Conservation (phyloP, 2,113 vertebrate species). For the Castor canadensis region DNA sequence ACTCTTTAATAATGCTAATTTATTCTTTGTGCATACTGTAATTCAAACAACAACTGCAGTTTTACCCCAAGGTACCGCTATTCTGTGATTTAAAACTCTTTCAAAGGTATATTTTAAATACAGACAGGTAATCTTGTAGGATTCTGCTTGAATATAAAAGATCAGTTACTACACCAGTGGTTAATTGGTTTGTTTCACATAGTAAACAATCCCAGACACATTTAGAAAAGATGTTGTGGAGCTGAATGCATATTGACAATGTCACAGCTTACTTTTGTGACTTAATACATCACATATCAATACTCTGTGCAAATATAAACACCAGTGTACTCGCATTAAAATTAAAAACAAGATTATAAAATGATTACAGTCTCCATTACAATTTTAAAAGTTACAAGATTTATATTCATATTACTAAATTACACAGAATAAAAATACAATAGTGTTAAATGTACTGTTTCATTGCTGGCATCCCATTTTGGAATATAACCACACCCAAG, state of each 20-base stretch:
- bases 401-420: conserved; percentile 87
- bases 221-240: conserved; percentile 75
- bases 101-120: conserved; percentile 82
- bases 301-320: conserved; percentile 94
- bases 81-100: conserved; percentile 79
- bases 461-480: conserved; percentile 83
- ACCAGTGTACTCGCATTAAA: conserved; percentile 95
- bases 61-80: conserved; percentile 81
- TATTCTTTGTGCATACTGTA: conserved; percentile 74
- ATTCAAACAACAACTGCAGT: conserved; percentile 78
- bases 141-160: conserved; percentile 83
- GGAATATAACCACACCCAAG: conserved; percentile 81
- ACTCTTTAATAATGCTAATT: conserved; percentile 70
- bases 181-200: conserved; percentile 82
- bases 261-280: conserved; percentile 89
- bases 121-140: conserved; percentile 80
- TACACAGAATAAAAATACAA: conserved; percentile 90
- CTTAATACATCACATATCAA: conserved; percentile 87
- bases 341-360: conserved; percentile 89
- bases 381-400: conserved; percentile 88
- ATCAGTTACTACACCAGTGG: conserved; percentile 79
- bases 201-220: conserved; percentile 84
- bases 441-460: conserved; percentile 86
- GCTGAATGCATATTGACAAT: conserved; percentile 82
- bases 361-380: conserved; percentile 87